A percentile compares a stretch with the other conserved stretches of the same genome.
Conservation (phyloP, 2,888 invertebrate species). For the Ethmia dodecea region DNA sequence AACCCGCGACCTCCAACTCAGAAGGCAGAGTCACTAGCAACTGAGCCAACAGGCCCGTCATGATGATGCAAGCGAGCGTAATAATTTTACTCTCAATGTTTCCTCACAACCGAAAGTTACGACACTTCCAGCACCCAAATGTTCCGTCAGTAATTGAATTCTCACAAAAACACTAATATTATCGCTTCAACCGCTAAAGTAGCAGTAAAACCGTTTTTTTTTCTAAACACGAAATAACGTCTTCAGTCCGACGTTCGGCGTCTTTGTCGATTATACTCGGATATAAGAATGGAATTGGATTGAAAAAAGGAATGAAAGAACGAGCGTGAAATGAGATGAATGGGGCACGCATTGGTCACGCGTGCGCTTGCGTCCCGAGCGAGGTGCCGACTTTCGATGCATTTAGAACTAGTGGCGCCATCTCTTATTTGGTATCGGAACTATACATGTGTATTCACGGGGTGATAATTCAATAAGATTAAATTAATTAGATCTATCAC, state of each 20-base stretch:
- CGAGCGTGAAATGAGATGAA: conserved; percentile 18
- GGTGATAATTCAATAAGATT: too few species aligned
- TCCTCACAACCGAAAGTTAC: too few species aligned
- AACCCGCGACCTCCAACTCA: too few species aligned
- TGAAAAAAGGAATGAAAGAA: conserved; percentile 45
- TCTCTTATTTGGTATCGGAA: conserved; percentile 27
- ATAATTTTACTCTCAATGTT: too few species aligned
- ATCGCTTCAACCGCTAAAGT: conserved; percentile 33
- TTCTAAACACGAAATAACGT: conserved; percentile 32
- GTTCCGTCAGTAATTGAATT: too few species aligned
- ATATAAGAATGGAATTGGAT: conserved; percentile 60
- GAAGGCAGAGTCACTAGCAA: too few species aligned
- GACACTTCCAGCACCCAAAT: too few species aligned
- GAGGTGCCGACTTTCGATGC: too few species aligned
- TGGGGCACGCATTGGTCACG: conserved; percentile 18
- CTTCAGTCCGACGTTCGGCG: conserved; percentile 47
- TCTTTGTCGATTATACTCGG: conserved; percentile 64
- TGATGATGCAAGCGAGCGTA: too few species aligned
- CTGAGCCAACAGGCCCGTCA: too few species aligned
- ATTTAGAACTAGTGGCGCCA: conserved; percentile 40
- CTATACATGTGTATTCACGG: conserved; percentile 2
- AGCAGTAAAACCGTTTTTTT: conserved; percentile 40
- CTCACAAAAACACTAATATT: not conserved
- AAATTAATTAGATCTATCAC: too few species aligned
- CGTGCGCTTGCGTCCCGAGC: conserved; percentile 4